These are phyloP conservation scores for Poecilia latipinna DNA, from an alignment of 2,113 vertebrate species.

Conservation along the genomic window DNA sequence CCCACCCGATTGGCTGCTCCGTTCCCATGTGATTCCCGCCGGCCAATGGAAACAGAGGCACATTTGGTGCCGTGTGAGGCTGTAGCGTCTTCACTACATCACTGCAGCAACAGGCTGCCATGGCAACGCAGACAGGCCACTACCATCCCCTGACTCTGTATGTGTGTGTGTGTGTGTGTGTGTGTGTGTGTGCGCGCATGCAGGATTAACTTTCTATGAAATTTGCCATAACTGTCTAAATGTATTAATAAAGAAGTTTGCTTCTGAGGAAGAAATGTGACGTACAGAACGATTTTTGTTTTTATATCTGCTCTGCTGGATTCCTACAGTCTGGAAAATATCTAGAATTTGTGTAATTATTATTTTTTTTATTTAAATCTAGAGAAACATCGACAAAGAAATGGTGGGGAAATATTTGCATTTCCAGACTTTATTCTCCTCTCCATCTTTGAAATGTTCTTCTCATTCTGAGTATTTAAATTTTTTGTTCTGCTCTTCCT, in stretches of 20 bases:
- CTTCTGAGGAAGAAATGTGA: background rate
- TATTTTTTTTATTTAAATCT: no score
- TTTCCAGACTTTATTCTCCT: no score
- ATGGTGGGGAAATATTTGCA: no score
- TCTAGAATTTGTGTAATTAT: background rate
- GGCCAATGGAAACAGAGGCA: conserved; percentile 68
- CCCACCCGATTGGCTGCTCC: conserved; percentile 64
- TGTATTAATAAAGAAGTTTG: background rate
- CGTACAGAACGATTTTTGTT: background rate
- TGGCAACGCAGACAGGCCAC: conserved; percentile 77
- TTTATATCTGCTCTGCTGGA: background rate
- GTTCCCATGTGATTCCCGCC: conserved; percentile 56
- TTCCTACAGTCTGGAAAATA: background rate
- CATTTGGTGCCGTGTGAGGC: conserved; percentile 76
- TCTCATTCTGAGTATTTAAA: background rate
- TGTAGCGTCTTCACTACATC: conserved; percentile 70
- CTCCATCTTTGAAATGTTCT: no score
- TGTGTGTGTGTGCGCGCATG: conserved; percentile 24
- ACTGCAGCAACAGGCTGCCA: conserved; percentile 82
- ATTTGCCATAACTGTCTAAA: conserved; percentile 6
- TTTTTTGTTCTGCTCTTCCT: background rate
- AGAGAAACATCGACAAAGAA: no score
- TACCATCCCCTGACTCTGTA: conserved; percentile 9
- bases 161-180: conserved; percentile 34
- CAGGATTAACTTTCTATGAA: conserved; percentile 23